Conservation (phyloP, 2,888 invertebrate genomes). For the Teinopalpus imperialis region DNA sequence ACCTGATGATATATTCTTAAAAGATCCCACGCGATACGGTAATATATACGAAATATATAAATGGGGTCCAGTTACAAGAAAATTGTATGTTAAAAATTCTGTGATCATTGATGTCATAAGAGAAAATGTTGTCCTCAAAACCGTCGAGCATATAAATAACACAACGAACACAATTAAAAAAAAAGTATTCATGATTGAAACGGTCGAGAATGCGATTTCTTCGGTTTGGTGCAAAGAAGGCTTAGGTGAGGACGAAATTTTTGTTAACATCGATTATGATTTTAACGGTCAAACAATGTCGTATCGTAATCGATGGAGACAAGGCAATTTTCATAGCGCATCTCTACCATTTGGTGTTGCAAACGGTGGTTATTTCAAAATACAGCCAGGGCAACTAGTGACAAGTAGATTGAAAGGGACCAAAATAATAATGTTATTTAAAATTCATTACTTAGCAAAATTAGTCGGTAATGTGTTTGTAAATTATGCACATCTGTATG, state of each 20-base stretch:
- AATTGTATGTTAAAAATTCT: constrained; percentile 41
- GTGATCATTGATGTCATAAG: constrained; percentile 47
- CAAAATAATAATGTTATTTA: constrained; percentile 47
- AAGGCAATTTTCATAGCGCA: constrained; percentile 34
- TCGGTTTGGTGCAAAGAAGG: constrained; percentile 50
- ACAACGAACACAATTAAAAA: constrained; percentile 38
- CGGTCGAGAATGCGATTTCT: constrained; percentile 43
- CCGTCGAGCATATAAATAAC: constrained; percentile 49
- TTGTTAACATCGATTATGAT: constrained; percentile 42
- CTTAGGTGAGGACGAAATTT: constrained; percentile 44
- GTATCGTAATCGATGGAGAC: constrained; percentile 51
- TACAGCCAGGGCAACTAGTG: constrained; percentile 46
- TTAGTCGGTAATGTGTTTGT: constrained; percentile 50
- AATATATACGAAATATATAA: constrained; percentile 49
- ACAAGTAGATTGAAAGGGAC: constrained; percentile 43
- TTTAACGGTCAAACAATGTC: constrained; percentile 38
- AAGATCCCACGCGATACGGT: constrained; percentile 56
- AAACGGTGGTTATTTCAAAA: constrained; percentile 36
- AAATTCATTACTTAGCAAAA: constrained; percentile 46
- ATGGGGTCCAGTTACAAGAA: constrained; percentile 52
- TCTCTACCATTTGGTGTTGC: constrained; percentile 40
- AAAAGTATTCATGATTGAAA: constrained; percentile 36
- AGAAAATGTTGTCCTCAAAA: constrained; percentile 41
- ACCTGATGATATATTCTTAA: constrained; percentile 54
- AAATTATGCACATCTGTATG: constrained; percentile 55